Base-by-base conservation (phyloP, 2,888 invertebrate species). In the Amphipoea oculea region DNA sequence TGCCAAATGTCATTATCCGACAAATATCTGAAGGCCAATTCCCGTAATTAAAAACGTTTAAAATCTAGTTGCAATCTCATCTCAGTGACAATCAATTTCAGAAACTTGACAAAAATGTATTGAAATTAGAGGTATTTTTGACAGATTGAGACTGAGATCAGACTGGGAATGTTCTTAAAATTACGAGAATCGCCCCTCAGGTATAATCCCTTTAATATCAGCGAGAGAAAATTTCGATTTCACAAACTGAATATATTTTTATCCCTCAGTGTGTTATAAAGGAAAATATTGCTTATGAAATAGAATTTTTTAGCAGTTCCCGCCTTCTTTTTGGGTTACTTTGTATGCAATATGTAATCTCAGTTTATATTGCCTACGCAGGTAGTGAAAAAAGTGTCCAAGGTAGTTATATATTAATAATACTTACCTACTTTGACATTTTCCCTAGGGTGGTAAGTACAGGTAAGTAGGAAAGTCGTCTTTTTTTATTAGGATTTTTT, bases 1-100 rank as follows among this genome's bases (percentile, higher is more conserved):
- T 60, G 79, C 76, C 70, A 84, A 90, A 89, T 87, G 71, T 86
- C 78, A 86, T 89, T 85, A 86, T 78, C 73, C 78, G 42, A 42
- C 2, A 42, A 42, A 42, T 42, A 42, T 42, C 42, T 42, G 42
- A 42, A 42, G 42, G 42, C 7, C 42, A 9, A 42, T 42, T 42
- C 9, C 42, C 42, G 0, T 42, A 42, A 42, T 42, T 42, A 42
- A 42, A 42, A 42, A 42, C 9, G 42, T 42, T 42, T 29, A 42
- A 42, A 42, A 42, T 42, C 42, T 42, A 42, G 42, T 42, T 0
- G 42, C 42, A 42, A 42, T 42, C 42, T 42, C 42, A 42, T 9
- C 42, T 42, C 42, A 42, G 42, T 7, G 42, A 42, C 42, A 42
- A 42, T 42, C 42, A 42, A 42, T 42, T 3, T 42, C 9, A 42